Percentiles rank a stretch among this genome's conserved stretches.
Evolutionary conservation across 2,888 invertebrate genomes (phyloP).

Genomic region (Aquatica leii): DNA sequence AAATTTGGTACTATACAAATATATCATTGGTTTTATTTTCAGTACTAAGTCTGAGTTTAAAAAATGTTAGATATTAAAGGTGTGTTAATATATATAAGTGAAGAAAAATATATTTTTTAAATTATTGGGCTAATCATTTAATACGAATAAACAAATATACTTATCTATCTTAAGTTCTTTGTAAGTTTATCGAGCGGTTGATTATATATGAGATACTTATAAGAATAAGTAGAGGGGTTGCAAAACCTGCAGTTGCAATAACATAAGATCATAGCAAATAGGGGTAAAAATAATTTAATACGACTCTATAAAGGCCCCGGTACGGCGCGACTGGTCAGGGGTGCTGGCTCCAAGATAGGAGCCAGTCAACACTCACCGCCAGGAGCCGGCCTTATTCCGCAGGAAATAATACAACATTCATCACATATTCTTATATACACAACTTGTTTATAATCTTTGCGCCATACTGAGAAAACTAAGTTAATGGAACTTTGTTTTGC

Average conservation of each 20-base stretch:
- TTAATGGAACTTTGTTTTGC: conserved; percentile 38
- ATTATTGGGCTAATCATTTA: too few relatives aligned
- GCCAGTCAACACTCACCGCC: conserved; percentile 39
- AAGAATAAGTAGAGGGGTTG: too few relatives aligned
- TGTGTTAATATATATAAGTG: too few relatives aligned
- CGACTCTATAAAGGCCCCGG: conserved; percentile 31
- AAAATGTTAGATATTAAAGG: too few relatives aligned
- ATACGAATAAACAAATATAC: too few relatives aligned
- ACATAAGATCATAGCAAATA: conserved; percentile 23
- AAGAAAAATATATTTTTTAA: too few relatives aligned
- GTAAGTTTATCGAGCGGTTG: too few relatives aligned
- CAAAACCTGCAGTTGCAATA: conserved; percentile 24
- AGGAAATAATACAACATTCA: conserved; percentile 47
- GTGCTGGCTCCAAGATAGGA: conserved; percentile 43
- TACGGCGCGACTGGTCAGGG: conserved; percentile 37
- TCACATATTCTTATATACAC: conserved; percentile 42
- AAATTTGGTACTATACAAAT: too few relatives aligned
- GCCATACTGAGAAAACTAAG: conserved; percentile 30
- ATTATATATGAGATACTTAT: too few relatives aligned
- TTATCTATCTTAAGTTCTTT: too few relatives aligned
- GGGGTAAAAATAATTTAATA: conserved; percentile 32
- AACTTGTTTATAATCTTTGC: conserved; percentile 39
- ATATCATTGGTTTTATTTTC: too few relatives aligned
- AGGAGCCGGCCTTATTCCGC: conserved; percentile 45
- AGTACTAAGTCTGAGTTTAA: too few relatives aligned